Evolutionary conservation across 2,888 invertebrate genomes (phyloP).

Genomic region (Vannuccia rotundouncinata): DNA sequence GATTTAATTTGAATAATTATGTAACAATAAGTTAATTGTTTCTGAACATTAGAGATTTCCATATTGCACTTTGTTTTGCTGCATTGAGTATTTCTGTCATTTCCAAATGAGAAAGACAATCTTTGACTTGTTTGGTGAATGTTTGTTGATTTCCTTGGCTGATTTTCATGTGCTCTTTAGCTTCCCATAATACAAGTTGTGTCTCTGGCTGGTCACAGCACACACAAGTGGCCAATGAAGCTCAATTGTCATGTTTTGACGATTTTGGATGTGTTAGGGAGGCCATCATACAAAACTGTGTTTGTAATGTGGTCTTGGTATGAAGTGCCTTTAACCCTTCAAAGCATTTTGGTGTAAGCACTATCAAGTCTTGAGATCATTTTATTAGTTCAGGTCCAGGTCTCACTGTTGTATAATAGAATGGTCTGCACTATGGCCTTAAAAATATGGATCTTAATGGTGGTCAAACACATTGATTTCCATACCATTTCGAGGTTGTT

Average conservation of each 20-base stretch:
- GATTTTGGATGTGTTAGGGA: not conserved
- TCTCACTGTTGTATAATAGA: slow-evolving; percentile 26
- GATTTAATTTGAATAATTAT: slow-evolving; percentile 6
- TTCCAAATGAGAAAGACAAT: slow-evolving; percentile 24
- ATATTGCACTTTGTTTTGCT: slow-evolving; percentile 4
- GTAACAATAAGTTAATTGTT: slow-evolving; percentile 9
- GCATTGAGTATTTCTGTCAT: slow-evolving; percentile 24
- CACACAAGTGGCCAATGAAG: not conserved
- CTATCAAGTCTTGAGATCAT: slow-evolving; percentile 13
- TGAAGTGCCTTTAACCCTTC: slow-evolving; percentile 21
- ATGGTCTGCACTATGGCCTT: slow-evolving; percentile 20
- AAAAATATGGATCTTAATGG: slow-evolving; percentile 15
- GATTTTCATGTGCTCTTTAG: slow-evolving; percentile 6
- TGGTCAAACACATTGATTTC: slow-evolving; percentile 16
- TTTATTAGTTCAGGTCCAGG: slow-evolving; percentile 14
- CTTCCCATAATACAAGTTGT: slow-evolving; percentile 20
- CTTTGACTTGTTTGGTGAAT: slow-evolving; percentile 24
- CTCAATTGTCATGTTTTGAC: not conserved
- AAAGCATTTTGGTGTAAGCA: slow-evolving; percentile 18
- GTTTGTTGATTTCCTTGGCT: slow-evolving; percentile 16
- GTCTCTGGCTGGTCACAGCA: not conserved
- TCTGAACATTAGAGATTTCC: slow-evolving; percentile 13
- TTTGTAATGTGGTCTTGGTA: slow-evolving; percentile 19
- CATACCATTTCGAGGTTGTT: slow-evolving; percentile 23
- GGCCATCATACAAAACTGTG: slow-evolving; percentile 20